Evolutionary conservation across 2,797 vertebrate genomes (phyloP).

Genomic region (Esox lucius): DNA sequence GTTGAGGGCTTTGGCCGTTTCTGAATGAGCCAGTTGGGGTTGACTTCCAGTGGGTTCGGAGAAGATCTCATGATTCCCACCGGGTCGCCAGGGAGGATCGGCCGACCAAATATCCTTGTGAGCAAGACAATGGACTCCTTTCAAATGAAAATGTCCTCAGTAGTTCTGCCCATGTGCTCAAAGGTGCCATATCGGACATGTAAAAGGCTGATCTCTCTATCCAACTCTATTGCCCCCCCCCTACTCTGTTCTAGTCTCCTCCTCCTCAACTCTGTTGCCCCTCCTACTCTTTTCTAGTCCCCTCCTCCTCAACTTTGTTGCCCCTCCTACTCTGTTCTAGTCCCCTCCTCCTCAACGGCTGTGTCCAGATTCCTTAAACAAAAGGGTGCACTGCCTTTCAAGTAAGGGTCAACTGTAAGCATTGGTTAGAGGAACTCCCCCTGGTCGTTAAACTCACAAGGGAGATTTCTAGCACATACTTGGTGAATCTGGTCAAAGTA

Average conservation of each 20-base stretch:
- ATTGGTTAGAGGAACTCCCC: neutral
- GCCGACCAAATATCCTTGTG: too few relatives aligned
- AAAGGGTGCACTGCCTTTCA: neutral
- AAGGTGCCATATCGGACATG: too few relatives aligned
- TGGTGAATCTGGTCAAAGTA: neutral
- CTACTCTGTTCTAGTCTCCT: neutral
- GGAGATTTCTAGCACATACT: neutral
- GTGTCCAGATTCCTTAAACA: too few relatives aligned
- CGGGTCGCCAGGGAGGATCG: too few relatives aligned
- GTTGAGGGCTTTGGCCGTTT: too few relatives aligned
- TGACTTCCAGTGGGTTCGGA: too few relatives aligned
- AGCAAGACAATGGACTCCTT: too few relatives aligned
- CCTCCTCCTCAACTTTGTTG: neutral
- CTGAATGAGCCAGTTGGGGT: too few relatives aligned
- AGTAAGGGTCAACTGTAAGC: neutral
- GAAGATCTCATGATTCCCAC: too few relatives aligned
- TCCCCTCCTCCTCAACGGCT: neutral
- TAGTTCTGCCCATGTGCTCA: too few relatives aligned
- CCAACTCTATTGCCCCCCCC: too few relatives aligned
- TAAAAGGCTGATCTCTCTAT: neutral
- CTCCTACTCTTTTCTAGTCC: conserved; percentile 24
- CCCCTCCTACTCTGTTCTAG: neutral
- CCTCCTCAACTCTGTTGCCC: neutral
- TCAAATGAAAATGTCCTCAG: too few relatives aligned
- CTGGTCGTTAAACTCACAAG: neutral